Percentiles rank a stretch among this genome's conserved stretches.
phyloP scores from a whole-genome alignment of 2,797 vertebrate species.

The Antrozous pallidus region DNA sequence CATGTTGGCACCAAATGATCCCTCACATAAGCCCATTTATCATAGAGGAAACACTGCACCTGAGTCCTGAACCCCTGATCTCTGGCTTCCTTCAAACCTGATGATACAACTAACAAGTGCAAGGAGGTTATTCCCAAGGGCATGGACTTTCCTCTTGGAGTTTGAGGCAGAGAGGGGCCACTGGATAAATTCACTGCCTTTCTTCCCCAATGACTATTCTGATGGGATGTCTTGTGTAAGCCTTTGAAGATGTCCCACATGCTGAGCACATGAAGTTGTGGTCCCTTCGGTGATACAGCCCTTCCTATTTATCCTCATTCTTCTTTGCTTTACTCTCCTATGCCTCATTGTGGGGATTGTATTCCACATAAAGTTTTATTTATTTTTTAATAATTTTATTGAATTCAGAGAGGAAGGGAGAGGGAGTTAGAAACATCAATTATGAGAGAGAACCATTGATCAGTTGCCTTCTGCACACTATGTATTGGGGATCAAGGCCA shows the following conservation, averaged over 20 bases:
- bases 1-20: neutral
- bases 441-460: neutral
- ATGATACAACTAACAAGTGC: neutral
- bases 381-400: too few relatives aligned
- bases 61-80: neutral
- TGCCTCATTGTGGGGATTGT: neutral
- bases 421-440: too few relatives aligned
- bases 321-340: neutral
- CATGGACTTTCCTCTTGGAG: neutral
- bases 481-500: neutral
- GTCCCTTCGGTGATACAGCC: neutral
- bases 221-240: neutral
- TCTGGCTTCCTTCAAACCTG: neutral
- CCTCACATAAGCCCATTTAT: neutral
- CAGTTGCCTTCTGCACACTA: neutral
- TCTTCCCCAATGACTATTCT: neutral
- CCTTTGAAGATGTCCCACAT: neutral
- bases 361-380: neutral
- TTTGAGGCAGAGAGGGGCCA: neutral
- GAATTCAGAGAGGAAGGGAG: too few relatives aligned
- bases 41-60: neutral
- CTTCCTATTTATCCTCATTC: neutral
- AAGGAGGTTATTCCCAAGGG: neutral
- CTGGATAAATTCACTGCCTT: neutral
- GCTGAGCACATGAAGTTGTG: neutral